phyloP scores from a whole-genome alignment of 2,888 invertebrate species.

The Orchestes rusci region DNA sequence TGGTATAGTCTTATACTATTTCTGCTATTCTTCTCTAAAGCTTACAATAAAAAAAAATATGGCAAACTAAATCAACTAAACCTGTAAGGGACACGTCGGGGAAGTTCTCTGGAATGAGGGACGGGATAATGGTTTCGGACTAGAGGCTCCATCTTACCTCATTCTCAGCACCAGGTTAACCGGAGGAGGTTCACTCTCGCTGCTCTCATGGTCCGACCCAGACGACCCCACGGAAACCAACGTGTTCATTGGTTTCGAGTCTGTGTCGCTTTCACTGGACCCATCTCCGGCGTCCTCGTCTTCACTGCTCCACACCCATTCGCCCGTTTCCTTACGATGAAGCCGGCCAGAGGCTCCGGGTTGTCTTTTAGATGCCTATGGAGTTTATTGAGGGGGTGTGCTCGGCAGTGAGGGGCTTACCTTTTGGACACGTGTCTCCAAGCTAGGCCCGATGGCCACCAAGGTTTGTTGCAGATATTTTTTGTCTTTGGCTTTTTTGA shows the following conservation, averaged over 20 bases:
- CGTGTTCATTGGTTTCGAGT: slow-evolving; percentile 45
- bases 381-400: slow-evolving; percentile 16
- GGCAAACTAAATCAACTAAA: not conserved
- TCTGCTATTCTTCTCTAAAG: no score
- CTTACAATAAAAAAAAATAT: not conserved
- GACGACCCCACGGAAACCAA: slow-evolving; percentile 41
- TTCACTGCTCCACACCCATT: slow-evolving; percentile 98
- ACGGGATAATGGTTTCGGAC: not conserved
- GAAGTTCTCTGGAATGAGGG: slow-evolving; percentile 13
- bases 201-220: slow-evolving; percentile 44
- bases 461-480: slow-evolving; percentile 81
- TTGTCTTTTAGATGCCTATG: slow-evolving; percentile 63
- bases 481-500: slow-evolving; percentile 94
- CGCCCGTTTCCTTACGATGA: slow-evolving; percentile 91
- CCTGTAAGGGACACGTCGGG: no score
- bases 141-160: no score
- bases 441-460: slow-evolving; percentile 77
- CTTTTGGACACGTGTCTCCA: slow-evolving; percentile 87
- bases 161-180: slow-evolving; percentile 84
- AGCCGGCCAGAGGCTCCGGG: slow-evolving; percentile 80
- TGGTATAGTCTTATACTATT: no score
- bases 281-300: slow-evolving; percentile 72
- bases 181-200: slow-evolving; percentile 38
- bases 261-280: slow-evolving; percentile 49
- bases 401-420: slow-evolving; percentile 39